Evolutionary conservation across 2,888 invertebrate genomes (phyloP), one percentile per base, ranked within the genome.

Genomic region (Limnephilus auricula): DNA sequence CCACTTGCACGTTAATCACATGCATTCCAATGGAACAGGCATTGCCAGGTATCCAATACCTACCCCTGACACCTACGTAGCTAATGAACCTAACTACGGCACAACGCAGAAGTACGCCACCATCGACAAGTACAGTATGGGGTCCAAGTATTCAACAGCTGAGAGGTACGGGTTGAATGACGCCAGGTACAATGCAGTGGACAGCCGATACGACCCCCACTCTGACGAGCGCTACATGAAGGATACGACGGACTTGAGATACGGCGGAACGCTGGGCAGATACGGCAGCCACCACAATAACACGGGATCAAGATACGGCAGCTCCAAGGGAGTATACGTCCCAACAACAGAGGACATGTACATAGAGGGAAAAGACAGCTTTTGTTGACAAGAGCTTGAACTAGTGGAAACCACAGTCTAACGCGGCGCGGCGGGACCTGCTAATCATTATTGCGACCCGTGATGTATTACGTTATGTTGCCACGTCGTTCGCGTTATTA

Each of bases 351-450:
- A 96, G 94, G 94, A 95, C 93, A 96, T 96, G 92, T 96, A 96
- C 94, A 95, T 96, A 84, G 96, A 97, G 94, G 96, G 97, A 93
- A 97, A 97, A 94, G 97, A 97, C 94, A 97, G 97, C 94, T 97
- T 97, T 95, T 97, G 97, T 97, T 97, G 97, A 97, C 97, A 97
- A 95, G 95, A 95, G 93, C 95, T 95, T 93, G 96, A 96, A 94
- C 94, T 95, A 92, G 93, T 95, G 94, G 95, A 96, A 94, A 96
- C 96, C 92, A 95, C 95, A 90, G 95, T 96, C 92, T 94, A 93
- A 92, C 92, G 90, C 90, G 3, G 65, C 25, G 6, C 65, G 85
- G 79, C 90, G 79, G 45, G 40, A 40, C 40, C 40, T 40, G 89
- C 89, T 90, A 83, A 83, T 90, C 80, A 50, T 88, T 90, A 87